These are phyloP conservation scores for Pleuronectes platessa DNA, from an alignment of 2,113 vertebrate species.

Conservation along the genomic window DNA sequence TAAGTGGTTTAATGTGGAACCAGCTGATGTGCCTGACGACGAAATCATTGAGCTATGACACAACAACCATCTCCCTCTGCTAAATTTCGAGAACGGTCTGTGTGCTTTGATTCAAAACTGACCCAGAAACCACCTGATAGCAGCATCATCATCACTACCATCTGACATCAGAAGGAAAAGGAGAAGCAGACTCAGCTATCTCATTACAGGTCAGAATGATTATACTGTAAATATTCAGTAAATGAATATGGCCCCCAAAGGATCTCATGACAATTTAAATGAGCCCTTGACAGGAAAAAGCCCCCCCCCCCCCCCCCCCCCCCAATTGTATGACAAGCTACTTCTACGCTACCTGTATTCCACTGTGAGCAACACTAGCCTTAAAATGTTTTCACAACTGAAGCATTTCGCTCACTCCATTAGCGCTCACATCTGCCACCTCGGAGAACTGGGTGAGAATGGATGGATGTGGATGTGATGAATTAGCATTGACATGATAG, in stretches of 20 bases:
- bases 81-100: too few species aligned
- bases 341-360: slow-evolving; percentile 22
- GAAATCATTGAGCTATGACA: too few species aligned
- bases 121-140: background rate
- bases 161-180: background rate
- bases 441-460: slow-evolving; percentile 35
- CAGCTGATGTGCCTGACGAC: too few species aligned
- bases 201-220: background rate
- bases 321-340: background rate
- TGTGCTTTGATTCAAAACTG: too few species aligned
- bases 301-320: background rate
- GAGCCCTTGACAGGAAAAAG: background rate
- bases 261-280: background rate
- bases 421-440: slow-evolving; percentile 39
- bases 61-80: too few species aligned
- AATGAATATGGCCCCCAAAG: background rate
- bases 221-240: too few species aligned
- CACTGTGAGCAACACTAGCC: slow-evolving; percentile 43
- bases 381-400: slow-evolving; percentile 54
- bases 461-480: slow-evolving; percentile 28
- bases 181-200: background rate
- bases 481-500: slow-evolving; percentile 22
- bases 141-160: background rate
- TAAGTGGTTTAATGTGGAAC: too few species aligned
- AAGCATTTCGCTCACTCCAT: slow-evolving; percentile 57